These are phyloP conservation scores for Chymomyza procnemis DNA, from an alignment of 2,888 invertebrate species.

Conservation along the genomic window DNA sequence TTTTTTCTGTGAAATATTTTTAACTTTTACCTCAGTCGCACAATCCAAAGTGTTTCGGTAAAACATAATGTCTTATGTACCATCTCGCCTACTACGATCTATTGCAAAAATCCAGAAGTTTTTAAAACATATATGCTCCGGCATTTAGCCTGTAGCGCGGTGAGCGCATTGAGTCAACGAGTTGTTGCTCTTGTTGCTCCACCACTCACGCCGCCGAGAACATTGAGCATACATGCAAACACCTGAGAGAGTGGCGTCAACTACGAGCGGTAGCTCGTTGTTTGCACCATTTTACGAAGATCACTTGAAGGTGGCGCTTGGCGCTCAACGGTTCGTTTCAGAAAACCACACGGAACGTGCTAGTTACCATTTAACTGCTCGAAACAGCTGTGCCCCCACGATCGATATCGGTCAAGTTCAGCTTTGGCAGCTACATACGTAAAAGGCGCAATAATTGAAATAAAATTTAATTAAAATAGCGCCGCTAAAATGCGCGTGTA, in stretches of 20 bases:
- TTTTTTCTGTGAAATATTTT: no score
- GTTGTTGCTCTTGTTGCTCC: not conserved
- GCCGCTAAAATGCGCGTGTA: not conserved
- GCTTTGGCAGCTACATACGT: constrained; percentile 9
- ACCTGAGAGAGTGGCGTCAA: not conserved
- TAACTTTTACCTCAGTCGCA: no score
- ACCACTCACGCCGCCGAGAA: not conserved
- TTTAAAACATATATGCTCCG: not conserved
- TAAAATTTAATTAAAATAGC: not conserved
- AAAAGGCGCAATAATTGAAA: not conserved
- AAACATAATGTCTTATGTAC: no score
- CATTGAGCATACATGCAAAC: not conserved
- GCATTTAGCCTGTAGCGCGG: not conserved
- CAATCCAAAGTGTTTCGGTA: no score
- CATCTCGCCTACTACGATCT: no score
- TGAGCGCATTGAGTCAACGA: constrained; percentile 6
- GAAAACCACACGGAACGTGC: not conserved
- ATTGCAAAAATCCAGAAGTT: no score
- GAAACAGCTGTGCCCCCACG: constrained; percentile 25
- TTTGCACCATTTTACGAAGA: constrained; percentile 4
- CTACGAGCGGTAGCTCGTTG: not conserved
- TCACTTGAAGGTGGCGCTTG: constrained; percentile 61
- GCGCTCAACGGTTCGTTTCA: constrained; percentile 38
- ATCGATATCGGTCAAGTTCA: constrained; percentile 70
- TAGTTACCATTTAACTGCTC: not conserved